Base-by-base conservation (phyloP, 2,797 vertebrate species). In the Fistularia commersonii region DNA sequence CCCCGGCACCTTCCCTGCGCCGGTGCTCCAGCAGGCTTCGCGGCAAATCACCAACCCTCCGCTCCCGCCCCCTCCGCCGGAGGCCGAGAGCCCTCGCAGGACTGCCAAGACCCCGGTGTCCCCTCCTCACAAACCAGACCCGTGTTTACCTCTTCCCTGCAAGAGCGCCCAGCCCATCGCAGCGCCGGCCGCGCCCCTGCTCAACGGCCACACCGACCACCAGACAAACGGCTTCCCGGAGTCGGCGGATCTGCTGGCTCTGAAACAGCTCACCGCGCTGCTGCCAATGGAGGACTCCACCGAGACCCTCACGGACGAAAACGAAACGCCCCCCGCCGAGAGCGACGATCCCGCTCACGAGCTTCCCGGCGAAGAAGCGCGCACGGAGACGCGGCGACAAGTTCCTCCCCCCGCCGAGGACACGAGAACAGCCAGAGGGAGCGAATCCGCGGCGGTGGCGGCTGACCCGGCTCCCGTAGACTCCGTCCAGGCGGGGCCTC, bases 271-370 rank as follows among this genome's bases (percentile, higher is more conserved):
- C 2, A 45, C 51, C 3, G 48, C 76, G 1, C 57, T 63, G 12
- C 50, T 61, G 11, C 79, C 74, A 7, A 66, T 90, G 84, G 87
- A 90, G 49, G 86, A 88, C 64, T 92, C 90, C 46, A 86, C 89
- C 0, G 88, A 91, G 76, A 91, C 88, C 0, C 77, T 90, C 15
- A 90, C 77, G 5, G 89, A 84, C 15, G 79, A 90, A 33, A 81
- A 50, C 32, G 80, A 74, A 8, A 41, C 34, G n/a, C 64, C 68
- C 6, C 52, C 64, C 0, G 8, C 41, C 33, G 54, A 40, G 32
- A 49, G 23, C 36, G 52, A 50, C 37, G 58, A 59, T 31, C 48
- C 49, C 7, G 13, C 36, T 45, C 49, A 48, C n/a, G 72, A 52
- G 49, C 51, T 44, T 43, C 11, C 71, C 0, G 53, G 11, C 5